Evolutionary conservation across 2,888 invertebrate genomes (phyloP), one percentile per base, ranked within the genome.

Genomic region (Tromatobia lineatoria): DNA sequence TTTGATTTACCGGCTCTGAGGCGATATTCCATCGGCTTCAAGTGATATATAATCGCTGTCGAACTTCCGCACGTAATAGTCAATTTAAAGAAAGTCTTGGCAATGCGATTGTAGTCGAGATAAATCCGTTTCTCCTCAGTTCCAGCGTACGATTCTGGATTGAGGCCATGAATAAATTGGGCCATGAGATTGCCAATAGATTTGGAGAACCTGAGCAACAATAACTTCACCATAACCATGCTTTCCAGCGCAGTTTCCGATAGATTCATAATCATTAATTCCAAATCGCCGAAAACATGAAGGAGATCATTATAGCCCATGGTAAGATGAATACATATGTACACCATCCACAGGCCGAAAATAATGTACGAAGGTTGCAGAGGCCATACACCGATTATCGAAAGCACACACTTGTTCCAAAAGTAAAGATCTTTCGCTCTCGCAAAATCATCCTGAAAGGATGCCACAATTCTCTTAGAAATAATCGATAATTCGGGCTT

Each of bases 371-470:
- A 59, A 1, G 66, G 50, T 25, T 83, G 59, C 42, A 83, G 57
- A 13, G 80, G 83, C 80, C 83, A 83, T 13, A 71, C 34, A 8
- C 83, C 83, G 42, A 80, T 57, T 42, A 80, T 52, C n/a, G 71
- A 67, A 25, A 83, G 47, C n/a, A 73, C 57, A 11, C 64, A 67
- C 38, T 66, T 73, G 45, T 82, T 82, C 77, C 66, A 82, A 11
- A 15, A 20, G 20, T 73, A 54, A 45, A 77, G 57, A 18, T 82
- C 70, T 57, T 47, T 20, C 25, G 71, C 77, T 64, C 25, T 77
- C 23, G 67, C 47, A 11, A 76, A 57, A 59, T 71, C 66, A 23
- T 34, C 57, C 79, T 80, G 50, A 38, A 70, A 70, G 13, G 15
- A 38, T 59, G 7, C 15, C 57, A 54, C 34, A 52, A 13, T 38